These are phyloP conservation scores for Percopsis omiscomaycus DNA, from an alignment of 2,797 vertebrate genomes.

Conservation along the genomic window DNA sequence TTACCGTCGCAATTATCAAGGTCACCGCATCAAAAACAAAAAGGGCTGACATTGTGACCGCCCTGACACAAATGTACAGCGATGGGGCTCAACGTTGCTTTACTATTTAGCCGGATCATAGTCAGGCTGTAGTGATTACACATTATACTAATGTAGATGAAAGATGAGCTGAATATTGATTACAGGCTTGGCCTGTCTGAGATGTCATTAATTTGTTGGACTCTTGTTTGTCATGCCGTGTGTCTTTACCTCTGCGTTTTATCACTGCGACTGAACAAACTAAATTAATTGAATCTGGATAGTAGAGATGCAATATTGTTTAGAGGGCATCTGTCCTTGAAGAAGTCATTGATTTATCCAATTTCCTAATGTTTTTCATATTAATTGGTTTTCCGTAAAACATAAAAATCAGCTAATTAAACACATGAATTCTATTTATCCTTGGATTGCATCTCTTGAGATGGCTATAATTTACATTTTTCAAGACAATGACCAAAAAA, in stretches of 20 bases:
- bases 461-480: constrained; percentile 5
- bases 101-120: constrained; percentile 41
- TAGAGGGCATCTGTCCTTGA: background rate
- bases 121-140: constrained; percentile 10
- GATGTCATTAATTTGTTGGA: background rate
- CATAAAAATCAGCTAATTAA: no score
- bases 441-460: background rate
- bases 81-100: constrained; percentile 33
- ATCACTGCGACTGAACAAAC: background rate
- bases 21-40: constrained; percentile 74
- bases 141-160: constrained; percentile 17
- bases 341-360: background rate
- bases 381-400: constrained; percentile 4
- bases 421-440: constrained; percentile 4
- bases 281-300: background rate
- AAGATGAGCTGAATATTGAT: constrained; percentile 5
- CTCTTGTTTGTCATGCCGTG: background rate
- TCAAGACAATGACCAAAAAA: constrained; percentile 1
- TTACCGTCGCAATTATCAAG: constrained; percentile 82
- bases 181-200: background rate
- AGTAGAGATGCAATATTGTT: background rate
- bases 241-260: background rate
- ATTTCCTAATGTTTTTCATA: background rate
- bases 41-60: constrained; percentile 65
- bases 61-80: constrained; percentile 23